Percentiles rank a stretch among this genome's conserved stretches.
Conservation (phyloP, 2,113 vertebrate species). For the Zosterops japonicus region DNA sequence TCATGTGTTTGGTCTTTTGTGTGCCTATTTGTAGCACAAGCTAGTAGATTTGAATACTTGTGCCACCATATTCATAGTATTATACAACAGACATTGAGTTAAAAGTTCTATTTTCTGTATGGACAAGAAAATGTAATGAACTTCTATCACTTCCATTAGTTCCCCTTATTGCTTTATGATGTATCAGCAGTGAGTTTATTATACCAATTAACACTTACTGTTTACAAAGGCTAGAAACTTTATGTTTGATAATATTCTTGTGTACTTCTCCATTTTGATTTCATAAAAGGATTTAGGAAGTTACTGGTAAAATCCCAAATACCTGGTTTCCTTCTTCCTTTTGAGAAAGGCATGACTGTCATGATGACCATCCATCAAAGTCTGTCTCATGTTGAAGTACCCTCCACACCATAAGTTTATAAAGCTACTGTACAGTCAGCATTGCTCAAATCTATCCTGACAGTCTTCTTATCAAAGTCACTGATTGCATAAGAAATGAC, state of each 20-base stretch:
- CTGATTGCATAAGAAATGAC: background rate
- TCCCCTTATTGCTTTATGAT: background rate
- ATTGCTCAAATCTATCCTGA: background rate
- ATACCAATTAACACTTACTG: background rate
- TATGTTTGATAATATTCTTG: background rate
- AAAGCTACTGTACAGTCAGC: background rate
- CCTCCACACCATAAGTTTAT: background rate
- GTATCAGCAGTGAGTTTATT: background rate
- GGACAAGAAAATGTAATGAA: background rate
- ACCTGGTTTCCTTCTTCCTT: background rate
- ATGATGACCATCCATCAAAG: background rate
- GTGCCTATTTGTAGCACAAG: background rate
- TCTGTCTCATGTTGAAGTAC: background rate
- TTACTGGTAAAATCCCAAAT: background rate
- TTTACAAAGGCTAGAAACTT: background rate
- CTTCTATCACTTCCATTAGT: background rate
- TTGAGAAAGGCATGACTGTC: background rate
- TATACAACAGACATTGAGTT: background rate
- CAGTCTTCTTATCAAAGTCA: background rate
- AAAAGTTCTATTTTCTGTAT: background rate
- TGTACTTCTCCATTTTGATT: background rate
- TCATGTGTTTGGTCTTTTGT: background rate
- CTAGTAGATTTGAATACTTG: background rate
- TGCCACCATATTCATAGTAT: background rate
- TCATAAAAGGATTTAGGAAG: background rate